A percentile compares a stretch with the other conserved stretches of the same genome.
Evolutionary conservation across 1,140 invertebrate genomes (phyloP).

Genomic region (Mactra quadrangularis): DNA sequence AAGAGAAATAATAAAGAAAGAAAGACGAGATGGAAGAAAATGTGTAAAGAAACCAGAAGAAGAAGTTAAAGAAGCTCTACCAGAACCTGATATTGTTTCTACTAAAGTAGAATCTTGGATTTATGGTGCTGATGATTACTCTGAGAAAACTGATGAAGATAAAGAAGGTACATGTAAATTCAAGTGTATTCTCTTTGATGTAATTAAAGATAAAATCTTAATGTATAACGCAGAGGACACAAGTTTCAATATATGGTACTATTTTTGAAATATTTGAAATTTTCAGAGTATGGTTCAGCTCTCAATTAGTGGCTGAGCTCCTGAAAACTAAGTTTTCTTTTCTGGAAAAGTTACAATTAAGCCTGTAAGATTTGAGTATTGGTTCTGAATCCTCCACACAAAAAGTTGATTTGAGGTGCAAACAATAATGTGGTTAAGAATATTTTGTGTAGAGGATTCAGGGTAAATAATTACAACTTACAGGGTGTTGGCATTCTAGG

Average conservation of each 20-base stretch:
- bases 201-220: neutral
- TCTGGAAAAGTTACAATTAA: no score
- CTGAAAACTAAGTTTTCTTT: no score
- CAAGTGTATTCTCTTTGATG: neutral
- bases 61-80: neutral
- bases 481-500: no score
- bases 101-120: slow-evolving; percentile 50
- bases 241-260: neutral
- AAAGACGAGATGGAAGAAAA: slow-evolving; percentile 22
- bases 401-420: no score
- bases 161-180: neutral
- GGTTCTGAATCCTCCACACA: no score
- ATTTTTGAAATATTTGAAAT: no score
- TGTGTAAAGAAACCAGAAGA: slow-evolving; percentile 29
- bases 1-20: slow-evolving; percentile 47
- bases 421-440: no score
- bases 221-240: neutral
- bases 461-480: no score
- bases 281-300: no score
- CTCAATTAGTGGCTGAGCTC: no score
- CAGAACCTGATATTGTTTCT: neutral
- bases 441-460: no score
- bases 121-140: slow-evolving; percentile 27
- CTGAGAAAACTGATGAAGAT: slow-evolving; percentile 16
- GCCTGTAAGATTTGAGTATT: no score